Evolutionary conservation across 2,888 invertebrate genomes (phyloP), one percentile per base, ranked within the genome.

Genomic region (Epistrophella euchroma): DNA sequence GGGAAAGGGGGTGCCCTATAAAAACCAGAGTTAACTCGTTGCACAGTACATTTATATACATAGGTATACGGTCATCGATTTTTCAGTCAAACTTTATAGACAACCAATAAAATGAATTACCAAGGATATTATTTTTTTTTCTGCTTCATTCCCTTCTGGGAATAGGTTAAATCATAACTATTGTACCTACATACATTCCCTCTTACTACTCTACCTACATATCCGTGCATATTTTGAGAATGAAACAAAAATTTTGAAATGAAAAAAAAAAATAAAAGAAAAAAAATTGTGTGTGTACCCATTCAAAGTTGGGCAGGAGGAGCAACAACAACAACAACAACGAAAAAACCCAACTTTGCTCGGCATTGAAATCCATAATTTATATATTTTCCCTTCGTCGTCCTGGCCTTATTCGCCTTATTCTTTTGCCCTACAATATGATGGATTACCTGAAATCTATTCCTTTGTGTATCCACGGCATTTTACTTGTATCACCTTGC

Each of bases 71-170:
- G 81, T 32, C 73, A 85, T 85, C 81, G 85, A 85, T 81, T 81
- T 85, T 85, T 80, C 74, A 76, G 73, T 78, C 73, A 70, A 78
- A 72, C 58, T 83, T 73, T 52, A 70, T 62, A 74, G 73, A 70
- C 70, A 47, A 56, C 73, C 66, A 47, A 78, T 62, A 47, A 75
- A 71, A 66, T 47, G 45, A 52, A 32, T 68, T 62, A 45, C 45
- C 43, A 43, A 55, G n/a, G n/a, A n/a, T 56, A 43, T 76, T 50
- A 28, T 35, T 45, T 32, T 25, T 52, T 56, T 19, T 43, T 43
- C 4, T 56, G 9, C 55, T 58, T 32, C 15, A 71, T 56, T 71
- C 55, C 55, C 43, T 52, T 52, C 9, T 68, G 45, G 35, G 68
- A 50, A 68, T 50, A 55, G 62, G 70, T 73, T 70, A 66, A 52